A percentile compares a stretch with the other conserved stretches of the same genome.
phyloP scores from a whole-genome alignment of 2,888 invertebrate species.

The Rhimphoctona megacephalus region DNA sequence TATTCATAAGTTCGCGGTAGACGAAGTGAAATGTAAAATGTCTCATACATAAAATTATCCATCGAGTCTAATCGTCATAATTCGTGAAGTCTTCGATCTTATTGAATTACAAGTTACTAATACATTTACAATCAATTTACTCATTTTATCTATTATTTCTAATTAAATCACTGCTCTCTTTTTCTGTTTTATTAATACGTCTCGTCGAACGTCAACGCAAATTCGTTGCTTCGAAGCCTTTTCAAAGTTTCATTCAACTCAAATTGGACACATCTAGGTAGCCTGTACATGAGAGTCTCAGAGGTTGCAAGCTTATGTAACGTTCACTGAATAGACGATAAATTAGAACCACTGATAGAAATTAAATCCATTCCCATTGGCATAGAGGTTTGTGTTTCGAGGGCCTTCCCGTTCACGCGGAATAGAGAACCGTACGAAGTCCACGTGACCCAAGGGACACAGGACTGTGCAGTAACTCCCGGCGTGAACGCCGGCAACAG shows the following conservation, averaged over 20 bases:
- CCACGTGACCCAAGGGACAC: slow-evolving; percentile 69
- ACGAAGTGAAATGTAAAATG: slow-evolving; percentile 37
- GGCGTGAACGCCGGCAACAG: slow-evolving; percentile 73
- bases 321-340: slow-evolving; percentile 76
- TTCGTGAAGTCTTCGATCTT: slow-evolving; percentile 3
- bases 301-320: slow-evolving; percentile 41
- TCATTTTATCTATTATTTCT: slow-evolving; percentile 7
- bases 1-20: slow-evolving; percentile 69
- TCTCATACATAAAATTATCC: slow-evolving; percentile 36
- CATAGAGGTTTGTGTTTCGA: slow-evolving; percentile 60
- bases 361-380: slow-evolving; percentile 80
- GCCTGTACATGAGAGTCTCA: not conserved
- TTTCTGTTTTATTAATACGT: not conserved
- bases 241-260: slow-evolving; percentile 20
- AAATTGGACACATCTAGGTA: slow-evolving; percentile 18
- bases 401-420: slow-evolving; percentile 26
- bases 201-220: not conserved
- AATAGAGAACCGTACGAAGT: slow-evolving; percentile 42
- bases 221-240: slow-evolving; percentile 12
- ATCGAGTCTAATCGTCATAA: slow-evolving; percentile 12
- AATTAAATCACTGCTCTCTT: not conserved
- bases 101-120: slow-evolving; percentile 3
- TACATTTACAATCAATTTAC: not conserved
- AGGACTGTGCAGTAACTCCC: slow-evolving; percentile 53
- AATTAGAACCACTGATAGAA: slow-evolving; percentile 81